These are phyloP conservation scores for Myiotriccus ornatus DNA, from an alignment of 2,797 vertebrate genomes.

Conservation along the genomic window DNA sequence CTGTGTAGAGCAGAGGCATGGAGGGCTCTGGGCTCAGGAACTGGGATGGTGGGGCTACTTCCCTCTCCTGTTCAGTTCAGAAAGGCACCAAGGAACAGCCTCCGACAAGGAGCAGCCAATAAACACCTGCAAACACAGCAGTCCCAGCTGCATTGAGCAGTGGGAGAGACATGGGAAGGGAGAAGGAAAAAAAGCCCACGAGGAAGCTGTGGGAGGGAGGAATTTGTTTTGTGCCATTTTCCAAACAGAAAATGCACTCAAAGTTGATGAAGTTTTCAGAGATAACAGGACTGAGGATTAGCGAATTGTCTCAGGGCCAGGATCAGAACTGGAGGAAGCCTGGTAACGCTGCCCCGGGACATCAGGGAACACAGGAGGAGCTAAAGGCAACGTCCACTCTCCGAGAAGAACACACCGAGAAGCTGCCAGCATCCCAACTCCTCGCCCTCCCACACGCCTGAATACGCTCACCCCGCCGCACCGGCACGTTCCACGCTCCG, in stretches of 20 bases:
- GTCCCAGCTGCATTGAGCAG: background rate
- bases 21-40: background rate
- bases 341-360: accelerated
- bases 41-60: background rate
- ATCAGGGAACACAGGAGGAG: accelerated
- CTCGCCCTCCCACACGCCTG: background rate
- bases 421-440: background rate
- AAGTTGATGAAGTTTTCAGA: accelerated
- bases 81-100: accelerated
- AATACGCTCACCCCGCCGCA: background rate
- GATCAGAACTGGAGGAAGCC: background rate
- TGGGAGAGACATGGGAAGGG: accelerated
- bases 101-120: accelerated
- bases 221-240: accelerated
- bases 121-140: background rate
- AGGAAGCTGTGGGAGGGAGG: accelerated
- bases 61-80: background rate
- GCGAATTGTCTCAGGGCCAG: background rate
- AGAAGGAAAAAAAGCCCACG: background rate
- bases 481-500: background rate
- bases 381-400: background rate
- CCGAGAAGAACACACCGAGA: background rate
- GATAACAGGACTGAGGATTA: background rate
- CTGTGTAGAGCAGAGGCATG: background rate
- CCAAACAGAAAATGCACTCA: accelerated